Conservation (phyloP, 2,888 invertebrate genomes). For the Xanthorhoe designata region DNA sequence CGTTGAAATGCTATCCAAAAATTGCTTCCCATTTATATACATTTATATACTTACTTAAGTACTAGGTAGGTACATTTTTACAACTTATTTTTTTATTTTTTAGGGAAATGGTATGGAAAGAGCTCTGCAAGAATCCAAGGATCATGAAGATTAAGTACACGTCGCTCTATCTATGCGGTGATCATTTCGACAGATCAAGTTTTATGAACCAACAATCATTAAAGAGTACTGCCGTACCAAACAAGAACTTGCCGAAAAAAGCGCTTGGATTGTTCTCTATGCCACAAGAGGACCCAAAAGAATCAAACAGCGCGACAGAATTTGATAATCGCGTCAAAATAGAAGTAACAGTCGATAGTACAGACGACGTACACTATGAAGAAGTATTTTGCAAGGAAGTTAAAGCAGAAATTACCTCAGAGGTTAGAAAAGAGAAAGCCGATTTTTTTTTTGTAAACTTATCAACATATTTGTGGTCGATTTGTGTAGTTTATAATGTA, state of each 20-base stretch:
- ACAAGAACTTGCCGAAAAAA: conserved; percentile 3
- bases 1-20: no score
- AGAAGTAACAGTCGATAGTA: no score
- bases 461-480: no score
- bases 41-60: no score
- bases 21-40: no score
- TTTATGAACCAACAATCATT: neutral
- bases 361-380: neutral
- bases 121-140: conserved; percentile 11
- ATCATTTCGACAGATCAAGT: conserved; percentile 18
- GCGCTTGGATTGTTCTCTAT: neutral
- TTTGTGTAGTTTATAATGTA: neutral
- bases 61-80: neutral
- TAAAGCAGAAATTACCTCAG: neutral
- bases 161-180: conserved; percentile 7
- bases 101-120: conserved; percentile 8
- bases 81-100: conserved; percentile 5
- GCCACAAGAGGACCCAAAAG: neutral
- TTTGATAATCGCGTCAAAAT: no score
- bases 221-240: conserved; percentile 5
- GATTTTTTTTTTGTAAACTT: no score
- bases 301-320: neutral
- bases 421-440: neutral
- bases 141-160: neutral
- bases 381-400: neutral